Evolutionary conservation across 2,797 vertebrate species (phyloP).

Genomic region (Serranus cabrilla): DNA sequence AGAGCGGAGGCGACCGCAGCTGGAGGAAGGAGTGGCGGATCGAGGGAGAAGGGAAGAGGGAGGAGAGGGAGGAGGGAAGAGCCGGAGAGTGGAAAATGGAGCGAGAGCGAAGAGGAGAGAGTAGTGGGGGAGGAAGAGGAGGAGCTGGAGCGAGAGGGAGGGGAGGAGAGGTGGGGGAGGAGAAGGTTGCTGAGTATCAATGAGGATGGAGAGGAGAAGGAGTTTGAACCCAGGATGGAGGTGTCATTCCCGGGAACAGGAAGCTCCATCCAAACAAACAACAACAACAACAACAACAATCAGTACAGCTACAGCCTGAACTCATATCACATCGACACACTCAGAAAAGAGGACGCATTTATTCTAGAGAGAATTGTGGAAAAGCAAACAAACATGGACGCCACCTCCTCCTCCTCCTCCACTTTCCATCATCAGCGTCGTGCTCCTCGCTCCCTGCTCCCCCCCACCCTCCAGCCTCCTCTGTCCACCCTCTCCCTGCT

Average conservation of each 20-base stretch:
- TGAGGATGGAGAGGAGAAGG: constrained; percentile 61
- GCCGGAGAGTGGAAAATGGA: constrained; percentile 51
- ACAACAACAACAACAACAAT: constrained; percentile 45
- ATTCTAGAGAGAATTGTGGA: constrained; percentile 35
- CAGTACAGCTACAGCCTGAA: constrained; percentile 78
- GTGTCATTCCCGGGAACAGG: constrained; percentile 36
- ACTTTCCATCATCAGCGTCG: constrained; percentile 66
- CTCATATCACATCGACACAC: constrained; percentile 36
- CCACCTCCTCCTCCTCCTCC: constrained; percentile 59
- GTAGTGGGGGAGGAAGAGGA: constrained; percentile 54
- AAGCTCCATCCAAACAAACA: constrained; percentile 12
- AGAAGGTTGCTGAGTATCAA: constrained; percentile 80
- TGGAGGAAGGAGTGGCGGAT: constrained; percentile 62
- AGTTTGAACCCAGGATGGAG: constrained; percentile 26
- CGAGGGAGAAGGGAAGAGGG: constrained; percentile 71
- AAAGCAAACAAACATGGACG: constrained; percentile 26
- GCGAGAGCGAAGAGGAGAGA: constrained; percentile 38
- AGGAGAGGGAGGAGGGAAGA: constrained; percentile 79
- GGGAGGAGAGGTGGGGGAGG: constrained; percentile 69
- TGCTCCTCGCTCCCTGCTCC: constrained; percentile 78
- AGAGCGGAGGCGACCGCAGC: constrained; percentile 53
- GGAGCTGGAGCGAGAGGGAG: constrained; percentile 47
- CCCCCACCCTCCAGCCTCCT: constrained; percentile 77
- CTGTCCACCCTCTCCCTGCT: constrained; percentile 85
- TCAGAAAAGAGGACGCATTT: constrained; percentile 63